These are phyloP conservation scores for Staurois parvus DNA, from an alignment of 2,797 vertebrate species.

Conservation along the genomic window DNA sequence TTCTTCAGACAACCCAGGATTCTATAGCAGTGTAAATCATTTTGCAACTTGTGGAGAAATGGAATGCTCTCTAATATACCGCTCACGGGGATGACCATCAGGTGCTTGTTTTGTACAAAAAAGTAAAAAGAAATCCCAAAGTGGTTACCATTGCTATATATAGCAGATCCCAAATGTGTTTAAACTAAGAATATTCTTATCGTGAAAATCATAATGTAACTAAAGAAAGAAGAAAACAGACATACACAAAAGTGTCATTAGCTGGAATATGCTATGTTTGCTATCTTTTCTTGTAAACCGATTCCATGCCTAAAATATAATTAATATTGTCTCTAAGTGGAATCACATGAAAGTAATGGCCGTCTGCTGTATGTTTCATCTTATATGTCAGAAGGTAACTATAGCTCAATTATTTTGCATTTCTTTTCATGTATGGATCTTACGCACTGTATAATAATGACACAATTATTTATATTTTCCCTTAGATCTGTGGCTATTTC, in stretches of 20 bases:
- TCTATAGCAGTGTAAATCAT: no score
- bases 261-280: constrained; percentile 7
- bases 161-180: background rate
- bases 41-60: no score
- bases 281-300: constrained; percentile 21
- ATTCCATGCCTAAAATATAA: constrained; percentile 33
- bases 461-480: constrained; percentile 52
- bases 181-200: background rate
- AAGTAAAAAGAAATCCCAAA: background rate
- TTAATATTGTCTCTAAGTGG: constrained; percentile 50
- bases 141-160: background rate
- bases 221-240: background rate
- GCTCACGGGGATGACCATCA: background rate
- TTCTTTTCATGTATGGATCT: constrained; percentile 54
- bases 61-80: background rate
- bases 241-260: constrained; percentile 14
- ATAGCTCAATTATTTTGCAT: constrained; percentile 54
- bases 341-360: constrained; percentile 47
- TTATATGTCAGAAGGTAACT: constrained; percentile 55
- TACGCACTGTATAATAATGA: constrained; percentile 48
- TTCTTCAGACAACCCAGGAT: no score
- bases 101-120: background rate
- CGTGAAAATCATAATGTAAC: background rate
- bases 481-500: constrained; percentile 51
- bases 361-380: constrained; percentile 48